Conservation (phyloP, 2,888 invertebrate species). For the Pyralis farinalis region DNA sequence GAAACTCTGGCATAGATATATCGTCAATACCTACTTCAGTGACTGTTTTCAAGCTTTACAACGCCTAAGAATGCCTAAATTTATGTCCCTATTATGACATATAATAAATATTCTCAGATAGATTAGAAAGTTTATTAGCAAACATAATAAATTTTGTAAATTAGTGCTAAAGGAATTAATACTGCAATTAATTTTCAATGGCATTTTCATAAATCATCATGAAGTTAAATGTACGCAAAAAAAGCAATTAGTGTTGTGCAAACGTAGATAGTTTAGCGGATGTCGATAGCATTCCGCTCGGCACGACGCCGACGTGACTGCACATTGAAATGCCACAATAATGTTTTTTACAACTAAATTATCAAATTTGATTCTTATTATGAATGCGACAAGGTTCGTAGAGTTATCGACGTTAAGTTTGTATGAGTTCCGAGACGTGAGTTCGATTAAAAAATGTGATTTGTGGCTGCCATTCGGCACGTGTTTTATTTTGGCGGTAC, state of each 20-base stretch:
- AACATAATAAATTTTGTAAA: too few relatives aligned
- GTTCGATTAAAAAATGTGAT: conserved; percentile 80
- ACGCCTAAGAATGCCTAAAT: too few relatives aligned
- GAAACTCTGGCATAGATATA: too few relatives aligned
- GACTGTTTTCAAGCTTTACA: too few relatives aligned
- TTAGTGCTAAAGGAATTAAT: too few relatives aligned
- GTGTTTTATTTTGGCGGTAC: conserved; percentile 69
- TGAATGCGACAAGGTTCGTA: conserved; percentile 21
- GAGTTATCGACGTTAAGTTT: conserved; percentile 22
- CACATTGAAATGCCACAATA: conserved; percentile 56
- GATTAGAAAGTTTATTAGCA: too few relatives aligned
- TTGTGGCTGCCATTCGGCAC: conserved; percentile 71
- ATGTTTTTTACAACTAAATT: conserved; percentile 14
- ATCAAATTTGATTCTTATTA: conserved; percentile 33
- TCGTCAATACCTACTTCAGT: too few relatives aligned
- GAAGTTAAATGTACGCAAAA: conserved; percentile 29
- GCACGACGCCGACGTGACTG: conserved; percentile 70
- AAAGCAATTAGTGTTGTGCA: conserved; percentile 75
- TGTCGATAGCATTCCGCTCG: conserved; percentile 72
- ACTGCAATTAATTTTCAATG: too few relatives aligned
- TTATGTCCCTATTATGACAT: too few relatives aligned
- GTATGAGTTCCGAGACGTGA: conserved; percentile 53
- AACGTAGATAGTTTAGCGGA: conserved; percentile 74
- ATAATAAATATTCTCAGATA: too few relatives aligned
- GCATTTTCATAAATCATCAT: too few relatives aligned